Evolutionary conservation across 2,113 vertebrate species (phyloP).

Genomic region (Hemicordylus capensis): DNA sequence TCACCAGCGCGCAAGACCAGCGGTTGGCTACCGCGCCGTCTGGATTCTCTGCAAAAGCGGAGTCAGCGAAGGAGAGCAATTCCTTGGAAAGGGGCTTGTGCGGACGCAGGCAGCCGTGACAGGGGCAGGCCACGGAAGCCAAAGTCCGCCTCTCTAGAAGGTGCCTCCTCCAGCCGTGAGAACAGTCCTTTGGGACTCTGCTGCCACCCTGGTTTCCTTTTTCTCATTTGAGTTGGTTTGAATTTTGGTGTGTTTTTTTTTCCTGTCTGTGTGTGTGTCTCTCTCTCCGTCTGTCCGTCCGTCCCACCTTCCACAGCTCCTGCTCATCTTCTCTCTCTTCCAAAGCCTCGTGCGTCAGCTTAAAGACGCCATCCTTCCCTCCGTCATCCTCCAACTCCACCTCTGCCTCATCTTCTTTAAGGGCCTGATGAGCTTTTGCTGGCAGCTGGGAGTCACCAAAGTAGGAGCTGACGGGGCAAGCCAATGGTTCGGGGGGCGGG

Average conservation of each 20-base stretch:
- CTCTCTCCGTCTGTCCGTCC: conserved; percentile 22
- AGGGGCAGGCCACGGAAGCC: too few relatives aligned
- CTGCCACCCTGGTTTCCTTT: not conserved
- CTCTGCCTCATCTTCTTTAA: conserved; percentile 77
- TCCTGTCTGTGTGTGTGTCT: not conserved
- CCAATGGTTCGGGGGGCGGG: not conserved
- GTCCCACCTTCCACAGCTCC: conserved; percentile 76
- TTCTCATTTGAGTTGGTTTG: conserved; percentile 52
- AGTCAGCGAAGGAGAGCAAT: too few relatives aligned
- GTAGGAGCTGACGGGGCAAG: conserved; percentile 65
- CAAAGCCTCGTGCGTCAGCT: conserved; percentile 88
- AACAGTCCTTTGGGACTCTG: not conserved
- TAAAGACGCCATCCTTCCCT: conserved; percentile 81
- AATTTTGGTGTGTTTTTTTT: not conserved
- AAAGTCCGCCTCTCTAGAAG: too few relatives aligned
- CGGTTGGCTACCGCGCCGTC: too few relatives aligned
- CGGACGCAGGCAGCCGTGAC: too few relatives aligned
- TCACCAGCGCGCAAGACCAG: too few relatives aligned
- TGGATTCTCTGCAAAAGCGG: too few relatives aligned
- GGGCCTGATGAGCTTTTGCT: conserved; percentile 69
- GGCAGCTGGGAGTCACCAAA: conserved; percentile 70
- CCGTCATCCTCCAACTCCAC: conserved; percentile 79
- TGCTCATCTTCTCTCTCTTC: conserved; percentile 87
- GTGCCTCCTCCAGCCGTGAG: too few relatives aligned
- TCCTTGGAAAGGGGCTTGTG: too few relatives aligned